Conservation (phyloP, 2,113 vertebrate species). For the Bos indicus region DNA sequence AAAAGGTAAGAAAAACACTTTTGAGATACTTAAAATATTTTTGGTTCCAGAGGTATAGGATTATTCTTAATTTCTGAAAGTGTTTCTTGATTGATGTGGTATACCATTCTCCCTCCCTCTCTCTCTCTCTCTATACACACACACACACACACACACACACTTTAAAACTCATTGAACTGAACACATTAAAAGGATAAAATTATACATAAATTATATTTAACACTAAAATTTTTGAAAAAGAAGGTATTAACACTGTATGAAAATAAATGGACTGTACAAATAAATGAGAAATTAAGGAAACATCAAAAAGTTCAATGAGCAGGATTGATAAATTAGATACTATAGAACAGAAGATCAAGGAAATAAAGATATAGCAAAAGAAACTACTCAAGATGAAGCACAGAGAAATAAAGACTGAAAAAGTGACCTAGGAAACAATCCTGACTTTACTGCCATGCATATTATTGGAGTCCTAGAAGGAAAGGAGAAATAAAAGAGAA, state of each 20-base stretch:
- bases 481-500: not conserved
- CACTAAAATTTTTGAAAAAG: not conserved
- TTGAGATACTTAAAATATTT: not conserved
- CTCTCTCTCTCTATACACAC: not conserved
- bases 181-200: not conserved
- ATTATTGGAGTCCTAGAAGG: not conserved
- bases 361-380: not conserved
- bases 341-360: not conserved
- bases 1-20: not conserved
- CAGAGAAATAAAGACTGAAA: not conserved
- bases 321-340: not conserved
- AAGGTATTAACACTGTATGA: not conserved
- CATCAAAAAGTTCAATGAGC: not conserved
- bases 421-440: not conserved
- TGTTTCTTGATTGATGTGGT: not conserved
- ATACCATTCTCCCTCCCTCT: not conserved
- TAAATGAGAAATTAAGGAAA: not conserved
- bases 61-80: not conserved
- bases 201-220: not conserved
- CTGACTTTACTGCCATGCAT: not conserved
- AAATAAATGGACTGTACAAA: not conserved
- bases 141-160: not conserved
- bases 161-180: not conserved
- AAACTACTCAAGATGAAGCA: not conserved
- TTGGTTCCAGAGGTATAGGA: not conserved